phyloP scores from a whole-genome alignment of 2,113 vertebrate genomes.

The Pimephales promelas region DNA sequence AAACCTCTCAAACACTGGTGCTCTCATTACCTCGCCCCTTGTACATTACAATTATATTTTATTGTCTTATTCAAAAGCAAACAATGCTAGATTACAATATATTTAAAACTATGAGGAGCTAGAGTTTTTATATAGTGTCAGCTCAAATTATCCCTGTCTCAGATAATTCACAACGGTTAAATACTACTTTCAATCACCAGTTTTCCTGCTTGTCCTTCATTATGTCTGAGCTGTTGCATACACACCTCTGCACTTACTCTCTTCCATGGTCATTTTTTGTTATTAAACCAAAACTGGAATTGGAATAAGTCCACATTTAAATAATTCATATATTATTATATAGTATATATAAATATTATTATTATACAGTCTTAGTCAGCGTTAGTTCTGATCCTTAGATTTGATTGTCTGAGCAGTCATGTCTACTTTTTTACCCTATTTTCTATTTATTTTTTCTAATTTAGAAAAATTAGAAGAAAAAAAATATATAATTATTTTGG shows the following conservation, averaged over 20 bases:
- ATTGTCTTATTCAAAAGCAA: background rate
- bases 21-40: background rate
- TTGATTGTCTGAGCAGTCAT: background rate
- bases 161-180: background rate
- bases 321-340: background rate
- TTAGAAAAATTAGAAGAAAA: no score
- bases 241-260: background rate
- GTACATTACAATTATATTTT: background rate
- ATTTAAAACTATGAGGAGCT: background rate
- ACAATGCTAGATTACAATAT: background rate
- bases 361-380: no score
- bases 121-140: background rate
- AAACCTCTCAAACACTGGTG: background rate
- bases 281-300: background rate
- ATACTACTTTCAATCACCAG: background rate
- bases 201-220: background rate
- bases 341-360: no score
- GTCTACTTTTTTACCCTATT: background rate
- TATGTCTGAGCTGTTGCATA: background rate
- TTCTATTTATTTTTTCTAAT: background rate
- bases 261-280: background rate
- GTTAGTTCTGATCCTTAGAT: background rate
- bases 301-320: background rate
- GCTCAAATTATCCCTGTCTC: background rate
- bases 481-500: no score